Conservation (phyloP, 2,888 invertebrate species). For the Tillus elongatus region DNA sequence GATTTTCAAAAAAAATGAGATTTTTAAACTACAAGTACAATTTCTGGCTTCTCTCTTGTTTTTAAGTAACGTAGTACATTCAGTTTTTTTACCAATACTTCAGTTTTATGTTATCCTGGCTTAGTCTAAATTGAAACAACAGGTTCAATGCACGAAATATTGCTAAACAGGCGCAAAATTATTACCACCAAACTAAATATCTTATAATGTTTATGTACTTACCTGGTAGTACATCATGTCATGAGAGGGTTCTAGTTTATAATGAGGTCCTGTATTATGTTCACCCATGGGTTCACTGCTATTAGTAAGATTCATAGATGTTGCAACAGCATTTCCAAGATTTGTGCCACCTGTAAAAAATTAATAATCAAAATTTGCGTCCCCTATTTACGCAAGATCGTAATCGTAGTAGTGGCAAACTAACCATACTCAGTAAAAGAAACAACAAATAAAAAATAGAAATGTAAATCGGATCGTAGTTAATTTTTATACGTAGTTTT, state of each 20-base stretch:
- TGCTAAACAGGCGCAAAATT: too few relatives aligned
- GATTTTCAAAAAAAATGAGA: too few relatives aligned
- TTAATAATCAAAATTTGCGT: background rate
- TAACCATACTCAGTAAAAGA: background rate
- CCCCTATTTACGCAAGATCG: background rate
- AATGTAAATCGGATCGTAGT: background rate
- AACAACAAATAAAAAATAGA: too few relatives aligned
- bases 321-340: conserved; percentile 64
- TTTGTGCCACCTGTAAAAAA: conserved; percentile 48
- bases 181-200: too few relatives aligned
- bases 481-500: too few relatives aligned
- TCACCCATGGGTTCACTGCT: conserved; percentile 59
- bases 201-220: conserved; percentile 32
- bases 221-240: conserved; percentile 80
- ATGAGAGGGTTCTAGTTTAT: conserved; percentile 61
- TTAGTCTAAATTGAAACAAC: too few relatives aligned
- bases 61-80: too few relatives aligned
- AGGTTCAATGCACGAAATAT: too few relatives aligned
- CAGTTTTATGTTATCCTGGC: too few relatives aligned
- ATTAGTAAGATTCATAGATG: conserved; percentile 71
- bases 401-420: background rate
- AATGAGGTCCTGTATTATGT: conserved; percentile 47
- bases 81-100: too few relatives aligned
- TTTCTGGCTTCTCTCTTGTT: too few relatives aligned
- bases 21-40: too few relatives aligned